Percentiles rank a stretch among this genome's conserved stretches.
These are phyloP conservation scores for Anolis carolinensis DNA, from an alignment of 2,113 vertebrate genomes.

Conservation along the genomic window DNA sequence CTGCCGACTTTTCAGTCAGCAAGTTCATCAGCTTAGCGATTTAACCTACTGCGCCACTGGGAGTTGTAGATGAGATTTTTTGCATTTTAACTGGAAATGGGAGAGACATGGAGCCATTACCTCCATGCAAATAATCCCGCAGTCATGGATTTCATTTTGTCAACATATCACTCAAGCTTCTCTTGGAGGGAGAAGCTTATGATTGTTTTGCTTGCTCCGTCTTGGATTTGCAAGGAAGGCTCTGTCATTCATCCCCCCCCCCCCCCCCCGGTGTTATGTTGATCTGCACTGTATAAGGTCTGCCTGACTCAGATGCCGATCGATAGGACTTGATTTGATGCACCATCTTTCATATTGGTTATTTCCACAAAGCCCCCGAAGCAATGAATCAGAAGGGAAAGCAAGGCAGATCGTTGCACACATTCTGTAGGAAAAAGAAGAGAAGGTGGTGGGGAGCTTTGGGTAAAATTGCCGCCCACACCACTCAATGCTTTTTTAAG, in stretches of 20 bases:
- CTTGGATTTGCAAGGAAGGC: background rate
- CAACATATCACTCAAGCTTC: background rate
- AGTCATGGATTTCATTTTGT: no score
- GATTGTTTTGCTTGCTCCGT: no score
- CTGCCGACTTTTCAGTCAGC: no score
- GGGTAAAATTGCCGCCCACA: background rate
- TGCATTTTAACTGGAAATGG: no score
- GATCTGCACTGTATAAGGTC: no score
- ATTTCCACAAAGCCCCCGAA: background rate
- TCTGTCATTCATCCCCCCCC: background rate
- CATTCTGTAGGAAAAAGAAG: background rate
- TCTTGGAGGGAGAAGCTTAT: no score
- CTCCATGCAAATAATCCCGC: no score
- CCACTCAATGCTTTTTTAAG: background rate
- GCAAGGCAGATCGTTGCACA: background rate
- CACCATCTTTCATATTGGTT: background rate
- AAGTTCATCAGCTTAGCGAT: no score
- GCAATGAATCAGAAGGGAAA: background rate
- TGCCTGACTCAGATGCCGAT: background rate
- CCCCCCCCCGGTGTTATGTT: background rate
- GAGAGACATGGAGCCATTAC: no score
- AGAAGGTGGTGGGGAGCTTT: background rate
- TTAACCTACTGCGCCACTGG: no score
- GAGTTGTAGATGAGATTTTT: no score
- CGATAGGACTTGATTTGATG: background rate